Evolutionary conservation across 1,140 invertebrate genomes (phyloP).

Genomic region (Drosophila prosaltans): DNA sequence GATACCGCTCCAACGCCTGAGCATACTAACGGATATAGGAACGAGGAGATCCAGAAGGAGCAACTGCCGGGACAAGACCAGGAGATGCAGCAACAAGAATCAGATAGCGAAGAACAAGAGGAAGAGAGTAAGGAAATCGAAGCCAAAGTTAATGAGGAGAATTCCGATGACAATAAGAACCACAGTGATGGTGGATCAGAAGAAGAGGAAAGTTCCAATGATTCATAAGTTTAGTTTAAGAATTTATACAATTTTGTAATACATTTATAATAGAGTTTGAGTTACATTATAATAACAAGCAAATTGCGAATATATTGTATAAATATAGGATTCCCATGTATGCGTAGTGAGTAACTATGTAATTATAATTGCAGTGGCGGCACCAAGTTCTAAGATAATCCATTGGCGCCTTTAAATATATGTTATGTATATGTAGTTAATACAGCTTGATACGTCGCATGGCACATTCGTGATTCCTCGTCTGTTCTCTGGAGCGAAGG

Average conservation of each 20-base stretch:
- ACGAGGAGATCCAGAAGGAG: background rate
- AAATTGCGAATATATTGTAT: constrained; percentile 77
- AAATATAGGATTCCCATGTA: constrained; percentile 72
- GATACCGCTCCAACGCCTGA: constrained; percentile 36
- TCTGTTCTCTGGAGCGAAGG: constrained; percentile 18
- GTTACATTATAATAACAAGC: constrained; percentile 75
- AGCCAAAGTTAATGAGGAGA: background rate
- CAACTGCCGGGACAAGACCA: constrained; percentile 25
- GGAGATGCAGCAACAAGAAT: background rate
- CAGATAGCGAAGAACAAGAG: background rate
- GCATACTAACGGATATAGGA: constrained; percentile 56
- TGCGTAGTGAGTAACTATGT: constrained; percentile 53
- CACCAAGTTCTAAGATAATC: constrained; percentile 4
- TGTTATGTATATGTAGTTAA: constrained; percentile 60
- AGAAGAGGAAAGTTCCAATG: constrained; percentile 16
- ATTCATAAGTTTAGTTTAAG: constrained; percentile 28
- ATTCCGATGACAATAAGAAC: background rate
- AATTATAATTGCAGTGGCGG: constrained; percentile 55
- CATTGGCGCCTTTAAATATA: constrained; percentile 28
- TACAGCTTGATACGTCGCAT: constrained; percentile 63
- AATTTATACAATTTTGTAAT: constrained; percentile 73
- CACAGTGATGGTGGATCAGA: background rate
- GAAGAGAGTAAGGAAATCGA: background rate
- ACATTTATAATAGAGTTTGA: constrained; percentile 46
- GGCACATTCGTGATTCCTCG: constrained; percentile 76